Percentiles rank a stretch among this genome's conserved stretches.
phyloP scores from a whole-genome alignment of 2,888 invertebrate species.

The Amiota mariae region DNA sequence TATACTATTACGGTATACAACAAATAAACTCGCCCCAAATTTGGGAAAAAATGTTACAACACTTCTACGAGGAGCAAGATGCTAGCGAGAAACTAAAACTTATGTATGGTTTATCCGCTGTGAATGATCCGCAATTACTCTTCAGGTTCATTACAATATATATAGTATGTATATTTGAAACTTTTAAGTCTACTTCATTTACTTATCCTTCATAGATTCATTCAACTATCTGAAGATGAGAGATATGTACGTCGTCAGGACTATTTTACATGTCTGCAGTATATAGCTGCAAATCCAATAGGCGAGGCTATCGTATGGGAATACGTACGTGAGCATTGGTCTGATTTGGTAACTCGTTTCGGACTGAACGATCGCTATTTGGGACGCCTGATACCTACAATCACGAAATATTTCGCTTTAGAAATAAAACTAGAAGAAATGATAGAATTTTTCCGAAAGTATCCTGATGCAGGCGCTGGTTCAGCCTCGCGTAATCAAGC shows the following conservation, averaged over 20 bases:
- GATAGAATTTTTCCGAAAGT: constrained; percentile 80
- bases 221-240: constrained; percentile 82
- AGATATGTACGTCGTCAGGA: constrained; percentile 86
- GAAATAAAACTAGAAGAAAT: constrained; percentile 82
- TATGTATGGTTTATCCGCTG: constrained; percentile 81
- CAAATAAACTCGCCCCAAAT: constrained; percentile 76
- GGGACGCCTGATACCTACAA: constrained; percentile 81
- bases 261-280: constrained; percentile 80
- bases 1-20: constrained; percentile 83
- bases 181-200: background rate
- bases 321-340: constrained; percentile 86
- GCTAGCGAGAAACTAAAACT: constrained; percentile 85
- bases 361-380: constrained; percentile 86
- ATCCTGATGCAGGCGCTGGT: constrained; percentile 91
- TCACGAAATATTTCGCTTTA: constrained; percentile 81
- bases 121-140: constrained; percentile 78
- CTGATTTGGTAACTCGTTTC: constrained; percentile 81
- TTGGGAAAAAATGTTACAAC: constrained; percentile 84
- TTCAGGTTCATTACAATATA: constrained; percentile 78
- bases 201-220: constrained; percentile 75
- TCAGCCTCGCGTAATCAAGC: constrained; percentile 81
- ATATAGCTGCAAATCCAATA: constrained; percentile 81
- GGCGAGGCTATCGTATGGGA: constrained; percentile 87
- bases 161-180: background rate
- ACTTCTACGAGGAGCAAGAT: constrained; percentile 82